A percentile compares a stretch with the other conserved stretches of the same genome.
phyloP scores from a whole-genome alignment of 2,888 invertebrate genomes.

The Cheilosia vernalis region DNA sequence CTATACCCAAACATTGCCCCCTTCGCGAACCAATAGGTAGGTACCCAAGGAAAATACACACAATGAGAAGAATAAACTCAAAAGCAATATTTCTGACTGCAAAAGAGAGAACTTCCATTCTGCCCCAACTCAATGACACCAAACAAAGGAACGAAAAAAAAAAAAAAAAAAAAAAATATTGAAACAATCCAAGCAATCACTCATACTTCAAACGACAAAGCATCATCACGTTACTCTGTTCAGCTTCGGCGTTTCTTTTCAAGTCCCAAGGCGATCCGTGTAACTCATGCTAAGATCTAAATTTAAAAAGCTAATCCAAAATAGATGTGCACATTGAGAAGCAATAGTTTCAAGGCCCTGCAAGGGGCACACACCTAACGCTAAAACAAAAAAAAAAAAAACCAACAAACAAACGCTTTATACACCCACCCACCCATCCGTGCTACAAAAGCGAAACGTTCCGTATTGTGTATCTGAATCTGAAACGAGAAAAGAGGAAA shows the following conservation, averaged over 20 bases:
- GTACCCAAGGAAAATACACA: conserved; percentile 15
- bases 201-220: conserved; percentile 62
- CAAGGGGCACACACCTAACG: conserved; percentile 60
- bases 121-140: conserved; percentile 47
- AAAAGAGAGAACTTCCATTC: background rate
- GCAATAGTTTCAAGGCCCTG: conserved; percentile 72
- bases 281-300: conserved; percentile 66
- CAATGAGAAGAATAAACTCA: conserved; percentile 32
- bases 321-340: conserved; percentile 64
- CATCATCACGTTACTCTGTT: conserved; percentile 67
- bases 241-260: conserved; percentile 68
- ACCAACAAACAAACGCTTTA: conserved; percentile 15
- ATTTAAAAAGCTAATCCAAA: conserved; percentile 73
- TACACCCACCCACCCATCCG: conserved; percentile 5
- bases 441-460: conserved; percentile 45
- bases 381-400: conserved; percentile 27
- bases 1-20: conserved; percentile 23
- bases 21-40: background rate
- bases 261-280: conserved; percentile 54
- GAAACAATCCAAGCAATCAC: conserved; percentile 49
- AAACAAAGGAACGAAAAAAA: conserved; percentile 38
- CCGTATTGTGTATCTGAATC: conserved; percentile 30
- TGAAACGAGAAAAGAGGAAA: conserved; percentile 19
- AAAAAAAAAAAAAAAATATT: conserved; percentile 14
- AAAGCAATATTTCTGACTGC: no score